A percentile compares a stretch with the other conserved stretches of the same genome.
phyloP scores from a whole-genome alignment of 2,797 vertebrate genomes.

The Petrocephalus schoutedeni region DNA sequence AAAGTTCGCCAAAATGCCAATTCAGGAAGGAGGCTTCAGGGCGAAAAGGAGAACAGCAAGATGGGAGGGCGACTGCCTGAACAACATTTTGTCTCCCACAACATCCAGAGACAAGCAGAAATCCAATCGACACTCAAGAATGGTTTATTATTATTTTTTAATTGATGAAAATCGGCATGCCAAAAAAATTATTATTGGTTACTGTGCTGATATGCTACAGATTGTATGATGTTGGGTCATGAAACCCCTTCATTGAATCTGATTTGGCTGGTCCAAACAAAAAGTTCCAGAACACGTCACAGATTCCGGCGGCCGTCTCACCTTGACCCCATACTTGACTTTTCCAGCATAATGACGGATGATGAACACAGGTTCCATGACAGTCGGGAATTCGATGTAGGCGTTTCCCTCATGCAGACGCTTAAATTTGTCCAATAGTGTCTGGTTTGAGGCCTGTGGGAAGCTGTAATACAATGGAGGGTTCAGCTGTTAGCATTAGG shows the following conservation, averaged over 20 bases:
- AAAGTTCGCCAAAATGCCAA: not conserved
- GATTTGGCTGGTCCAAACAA: not conserved
- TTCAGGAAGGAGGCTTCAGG: not conserved
- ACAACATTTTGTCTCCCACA: not conserved
- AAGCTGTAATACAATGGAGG: conserved; percentile 64
- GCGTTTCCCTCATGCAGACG: conserved; percentile 87
- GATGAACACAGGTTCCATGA: conserved; percentile 97
- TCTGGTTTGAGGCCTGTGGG: conserved; percentile 96
- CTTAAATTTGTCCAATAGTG: conserved; percentile 93
- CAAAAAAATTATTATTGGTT: not conserved
- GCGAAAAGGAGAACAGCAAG: not conserved
- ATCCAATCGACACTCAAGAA: not conserved
- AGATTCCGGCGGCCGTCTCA: conserved; percentile 53
- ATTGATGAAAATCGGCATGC: not conserved
- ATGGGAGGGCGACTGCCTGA: not conserved
- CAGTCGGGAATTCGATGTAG: conserved; percentile 95
- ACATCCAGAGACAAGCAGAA: not conserved
- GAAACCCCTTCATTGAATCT: not conserved
- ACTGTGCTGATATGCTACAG: not conserved
- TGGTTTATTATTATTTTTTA: not conserved
- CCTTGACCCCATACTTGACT: conserved; percentile 97
- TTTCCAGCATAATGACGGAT: conserved; percentile 95
- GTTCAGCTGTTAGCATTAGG: not conserved
- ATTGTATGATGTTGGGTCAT: not conserved
- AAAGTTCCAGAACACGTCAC: not conserved